Base-by-base conservation (phyloP, 1,140 invertebrate genomes). In the Scaptodrosophila lebanonensis region DNA sequence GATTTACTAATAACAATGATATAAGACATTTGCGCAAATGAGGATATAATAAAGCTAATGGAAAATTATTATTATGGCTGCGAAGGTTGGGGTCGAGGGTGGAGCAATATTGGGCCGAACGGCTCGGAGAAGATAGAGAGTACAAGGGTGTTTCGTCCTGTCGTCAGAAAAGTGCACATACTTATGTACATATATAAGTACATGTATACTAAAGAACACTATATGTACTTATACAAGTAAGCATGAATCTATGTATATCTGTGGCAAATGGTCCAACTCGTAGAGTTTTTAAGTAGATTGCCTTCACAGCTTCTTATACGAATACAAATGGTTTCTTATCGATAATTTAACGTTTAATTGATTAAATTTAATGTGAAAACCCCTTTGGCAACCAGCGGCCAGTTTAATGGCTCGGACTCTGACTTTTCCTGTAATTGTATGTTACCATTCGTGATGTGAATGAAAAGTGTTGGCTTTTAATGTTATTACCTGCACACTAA, bases 21-120 rank as follows among this genome's bases (percentile, higher is more conserved):
- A 79, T 69, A 79, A 69, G 75, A 56, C 73, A 73, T 82, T 79
- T 50, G 49, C 52, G 49, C 56, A 73, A 79, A 79, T 79, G 73
- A 79, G 75, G 82, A 79, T 69, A 79, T 73, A 79, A 79, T 79
- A 79, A 79, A 73, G 73, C 73, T 79, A 79, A 79, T 79, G 73
- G 68, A 82, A 82, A 79, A 73, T 82, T 58, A 79, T 79, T 60
- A 43, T 50, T 57, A 9, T 25, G 22, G 22, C 18, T 20, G 35
- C n/a, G n/a, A n/a, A n/a, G n/a, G n/a, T n/a, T n/a, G n/a, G n/a
- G n/a, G n/a, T n/a, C n/a, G n/a, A n/a, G n/a, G n/a, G n/a, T n/a
- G n/a, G n/a, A n/a, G n/a, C n/a, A n/a, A n/a, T n/a, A n/a, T n/a
- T n/a, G n/a, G n/a, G n/a, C n/a, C n/a, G n/a, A n/a, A n/a, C n/a